phyloP scores from a whole-genome alignment of 2,113 vertebrate species.

The Parus major region DNA sequence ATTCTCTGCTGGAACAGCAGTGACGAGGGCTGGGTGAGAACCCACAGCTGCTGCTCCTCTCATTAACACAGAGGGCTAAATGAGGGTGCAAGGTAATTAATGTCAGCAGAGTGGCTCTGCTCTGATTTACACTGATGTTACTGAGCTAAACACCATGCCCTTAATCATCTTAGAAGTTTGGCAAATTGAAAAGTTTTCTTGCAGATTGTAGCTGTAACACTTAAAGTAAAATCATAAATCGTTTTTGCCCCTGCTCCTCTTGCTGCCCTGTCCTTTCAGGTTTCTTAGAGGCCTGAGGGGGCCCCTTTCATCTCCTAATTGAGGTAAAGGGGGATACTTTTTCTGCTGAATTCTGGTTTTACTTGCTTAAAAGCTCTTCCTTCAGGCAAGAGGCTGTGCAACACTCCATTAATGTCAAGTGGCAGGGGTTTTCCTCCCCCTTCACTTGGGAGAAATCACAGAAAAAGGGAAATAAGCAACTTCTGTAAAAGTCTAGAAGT shows the following conservation, averaged over 20 bases:
- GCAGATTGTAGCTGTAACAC: neutral
- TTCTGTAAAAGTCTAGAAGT: neutral
- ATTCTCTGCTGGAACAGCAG: neutral
- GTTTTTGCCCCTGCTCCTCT: neutral
- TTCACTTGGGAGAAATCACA: constrained; percentile 6
- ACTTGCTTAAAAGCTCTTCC: constrained; percentile 54
- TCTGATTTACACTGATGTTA: neutral
- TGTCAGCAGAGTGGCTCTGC: neutral
- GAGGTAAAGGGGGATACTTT: constrained; percentile 1
- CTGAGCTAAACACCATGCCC: neutral
- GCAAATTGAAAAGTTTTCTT: neutral
- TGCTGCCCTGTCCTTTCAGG: neutral
- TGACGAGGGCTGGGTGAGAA: neutral
- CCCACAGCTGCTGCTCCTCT: neutral
- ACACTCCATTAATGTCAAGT: constrained; percentile 39
- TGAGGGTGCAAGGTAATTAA: neutral
- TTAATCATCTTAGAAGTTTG: neutral
- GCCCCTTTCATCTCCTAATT: constrained; percentile 35
- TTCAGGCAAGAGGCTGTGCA: constrained; percentile 49
- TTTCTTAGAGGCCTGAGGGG: neutral
- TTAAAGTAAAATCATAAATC: neutral
- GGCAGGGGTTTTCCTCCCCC: constrained; percentile 6
- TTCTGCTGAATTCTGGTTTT: constrained; percentile 62
- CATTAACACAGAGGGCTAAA: neutral
- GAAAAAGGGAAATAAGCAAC: neutral